Evolutionary conservation across 2,888 invertebrate genomes (phyloP).

Genomic region (Tuta absoluta): DNA sequence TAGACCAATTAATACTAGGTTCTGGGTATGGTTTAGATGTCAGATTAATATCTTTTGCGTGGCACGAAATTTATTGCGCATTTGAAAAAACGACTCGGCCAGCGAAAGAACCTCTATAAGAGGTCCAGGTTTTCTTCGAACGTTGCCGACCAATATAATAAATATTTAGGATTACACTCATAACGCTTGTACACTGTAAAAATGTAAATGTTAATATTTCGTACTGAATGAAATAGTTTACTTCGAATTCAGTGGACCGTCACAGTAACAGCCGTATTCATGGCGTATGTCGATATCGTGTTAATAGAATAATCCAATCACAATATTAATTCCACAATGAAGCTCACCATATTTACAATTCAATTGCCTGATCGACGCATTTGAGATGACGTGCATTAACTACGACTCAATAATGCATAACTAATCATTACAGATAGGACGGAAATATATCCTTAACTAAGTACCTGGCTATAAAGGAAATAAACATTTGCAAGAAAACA

Average conservation of each 20-base stretch:
- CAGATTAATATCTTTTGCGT: too few relatives aligned
- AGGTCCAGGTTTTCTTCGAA: too few relatives aligned
- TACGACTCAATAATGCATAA: conserved; percentile 1
- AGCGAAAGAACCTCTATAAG: too few relatives aligned
- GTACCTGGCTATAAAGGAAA: too few relatives aligned
- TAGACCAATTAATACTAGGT: too few relatives aligned
- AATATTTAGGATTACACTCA: too few relatives aligned
- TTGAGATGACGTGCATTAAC: conserved; percentile 56
- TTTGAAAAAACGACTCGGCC: too few relatives aligned
- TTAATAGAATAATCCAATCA: conserved; percentile 80
- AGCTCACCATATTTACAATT: conserved; percentile 70
- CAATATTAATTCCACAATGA: conserved; percentile 76
- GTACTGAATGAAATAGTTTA: conserved; percentile 1
- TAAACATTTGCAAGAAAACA: background rate
- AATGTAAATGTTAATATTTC: background rate
- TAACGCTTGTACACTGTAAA: background rate
- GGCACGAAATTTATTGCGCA: too few relatives aligned
- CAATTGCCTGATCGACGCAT: conserved; percentile 64
- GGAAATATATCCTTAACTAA: too few relatives aligned
- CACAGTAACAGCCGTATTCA: conserved; percentile 46
- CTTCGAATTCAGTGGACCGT: conserved; percentile 32
- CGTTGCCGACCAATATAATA: too few relatives aligned
- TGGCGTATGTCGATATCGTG: conserved; percentile 67
- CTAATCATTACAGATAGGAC: background rate
- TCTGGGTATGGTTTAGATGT: too few relatives aligned